Conservation (phyloP, 1,140 invertebrate genomes). For the Cyrtorhinus lividipennis region DNA sequence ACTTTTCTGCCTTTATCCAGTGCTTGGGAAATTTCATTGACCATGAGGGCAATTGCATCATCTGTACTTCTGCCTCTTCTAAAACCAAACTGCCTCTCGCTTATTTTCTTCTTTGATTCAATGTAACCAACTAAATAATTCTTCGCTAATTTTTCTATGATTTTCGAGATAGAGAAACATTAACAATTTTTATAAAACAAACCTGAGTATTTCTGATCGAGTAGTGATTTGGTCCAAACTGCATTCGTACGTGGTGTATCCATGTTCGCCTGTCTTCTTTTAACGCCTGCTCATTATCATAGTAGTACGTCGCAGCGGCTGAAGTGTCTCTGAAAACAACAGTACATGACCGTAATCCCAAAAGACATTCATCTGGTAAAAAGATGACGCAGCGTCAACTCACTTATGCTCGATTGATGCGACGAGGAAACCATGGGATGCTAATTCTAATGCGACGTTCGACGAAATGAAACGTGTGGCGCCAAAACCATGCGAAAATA, state of each 20-base stretch:
- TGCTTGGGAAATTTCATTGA: no score
- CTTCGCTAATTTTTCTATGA: no score
- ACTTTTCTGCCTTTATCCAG: no score
- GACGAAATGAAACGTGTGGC: conserved; percentile 45
- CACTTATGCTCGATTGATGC: conserved; percentile 48
- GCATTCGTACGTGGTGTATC: conserved; percentile 27
- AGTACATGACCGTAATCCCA: not conserved
- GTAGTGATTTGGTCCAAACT: conserved; percentile 30
- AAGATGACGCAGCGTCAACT: no score
- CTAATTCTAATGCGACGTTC: conserved; percentile 42
- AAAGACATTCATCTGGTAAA: not conserved
- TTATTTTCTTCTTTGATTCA: no score
- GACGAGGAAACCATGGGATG: conserved; percentile 49
- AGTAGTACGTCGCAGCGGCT: conserved; percentile 39
- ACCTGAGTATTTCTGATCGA: conserved; percentile 30
- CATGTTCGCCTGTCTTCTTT: conserved; percentile 27
- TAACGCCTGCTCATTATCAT: conserved; percentile 28
- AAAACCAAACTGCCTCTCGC: no score
- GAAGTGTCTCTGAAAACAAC: conserved; percentile 37
- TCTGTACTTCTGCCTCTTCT: no score
- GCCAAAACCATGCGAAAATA: conserved; percentile 53
- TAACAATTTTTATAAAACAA: no score
- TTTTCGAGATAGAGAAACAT: no score
- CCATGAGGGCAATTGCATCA: no score
- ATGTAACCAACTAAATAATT: no score